These are phyloP conservation scores for Axea sp. DNA, from an alignment of 2,888 invertebrate genomes.

Conservation along the genomic window DNA sequence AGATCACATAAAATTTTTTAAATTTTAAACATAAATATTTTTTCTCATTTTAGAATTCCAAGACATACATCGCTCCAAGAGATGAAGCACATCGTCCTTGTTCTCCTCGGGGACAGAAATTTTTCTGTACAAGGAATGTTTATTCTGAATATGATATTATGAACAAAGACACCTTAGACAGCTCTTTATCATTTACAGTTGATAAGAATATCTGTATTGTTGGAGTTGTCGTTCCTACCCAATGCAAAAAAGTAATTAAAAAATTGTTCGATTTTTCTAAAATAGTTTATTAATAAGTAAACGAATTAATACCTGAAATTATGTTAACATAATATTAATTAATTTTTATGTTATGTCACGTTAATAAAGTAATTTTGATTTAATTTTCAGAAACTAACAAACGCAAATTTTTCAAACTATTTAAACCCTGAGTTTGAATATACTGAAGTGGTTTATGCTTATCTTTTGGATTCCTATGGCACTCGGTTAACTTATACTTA, in stretches of 20 bases:
- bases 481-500: slow-evolving; percentile 90
- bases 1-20: no score
- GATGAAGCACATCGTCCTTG: slow-evolving; percentile 22
- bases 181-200: slow-evolving; percentile 89
- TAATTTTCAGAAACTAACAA: no score
- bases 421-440: slow-evolving; percentile 78
- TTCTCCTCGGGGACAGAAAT: slow-evolving; percentile 77
- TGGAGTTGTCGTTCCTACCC: slow-evolving; percentile 89
- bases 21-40: no score
- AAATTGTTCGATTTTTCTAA: no score
- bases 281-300: not conserved
- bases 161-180: slow-evolving; percentile 88
- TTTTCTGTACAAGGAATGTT: slow-evolving; percentile 86
- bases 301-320: no score
- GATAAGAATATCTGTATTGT: slow-evolving; percentile 89
- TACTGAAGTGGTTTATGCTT: slow-evolving; percentile 89
- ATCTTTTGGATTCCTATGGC: slow-evolving; percentile 89
- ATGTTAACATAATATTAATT: no score
- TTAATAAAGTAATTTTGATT: no score
- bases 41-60: no score
- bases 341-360: no score
- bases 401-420: slow-evolving; percentile 14
- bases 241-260: slow-evolving; percentile 79
- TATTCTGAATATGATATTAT: slow-evolving; percentile 86
- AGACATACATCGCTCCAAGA: no score